Conservation (phyloP, 2,888 invertebrate genomes). For the Dasypolia templi region DNA sequence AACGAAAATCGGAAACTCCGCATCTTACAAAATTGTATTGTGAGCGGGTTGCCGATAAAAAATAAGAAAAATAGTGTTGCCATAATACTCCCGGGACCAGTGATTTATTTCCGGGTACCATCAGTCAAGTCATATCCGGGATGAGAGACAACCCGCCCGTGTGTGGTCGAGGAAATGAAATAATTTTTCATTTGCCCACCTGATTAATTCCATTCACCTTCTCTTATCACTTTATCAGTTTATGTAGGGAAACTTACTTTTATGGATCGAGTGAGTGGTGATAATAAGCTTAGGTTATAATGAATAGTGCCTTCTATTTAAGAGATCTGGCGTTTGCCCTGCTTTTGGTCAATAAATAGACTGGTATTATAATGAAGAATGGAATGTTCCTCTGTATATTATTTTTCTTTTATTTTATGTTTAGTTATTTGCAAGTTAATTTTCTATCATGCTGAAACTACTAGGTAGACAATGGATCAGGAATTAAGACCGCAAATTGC, state of each 20-base stretch:
- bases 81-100: slow-evolving; percentile 70
- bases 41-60: slow-evolving; percentile 70
- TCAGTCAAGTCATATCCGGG: slow-evolving; percentile 77
- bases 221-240: slow-evolving; percentile 56
- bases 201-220: slow-evolving; percentile 71
- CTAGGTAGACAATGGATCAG: too few relatives aligned
- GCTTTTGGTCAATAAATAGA: background rate
- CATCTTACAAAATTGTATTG: slow-evolving; percentile 55
- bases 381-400: background rate
- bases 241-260: slow-evolving; percentile 41
- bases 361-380: background rate
- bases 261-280: slow-evolving; percentile 11
- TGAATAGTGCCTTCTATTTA: background rate
- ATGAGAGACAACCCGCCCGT: slow-evolving; percentile 59
- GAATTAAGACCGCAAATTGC: too few relatives aligned
- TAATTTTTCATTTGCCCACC: slow-evolving; percentile 77
- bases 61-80: slow-evolving; percentile 73
- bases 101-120: slow-evolving; percentile 85
- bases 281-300: background rate
- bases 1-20: slow-evolving; percentile 31
- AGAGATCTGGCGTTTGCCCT: background rate
- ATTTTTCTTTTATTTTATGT: background rate
- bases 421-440: background rate
- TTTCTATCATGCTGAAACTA: background rate
- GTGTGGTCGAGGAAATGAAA: slow-evolving; percentile 78